Conservation (phyloP, 1,140 invertebrate genomes). For the Cyclargus thomasi region DNA sequence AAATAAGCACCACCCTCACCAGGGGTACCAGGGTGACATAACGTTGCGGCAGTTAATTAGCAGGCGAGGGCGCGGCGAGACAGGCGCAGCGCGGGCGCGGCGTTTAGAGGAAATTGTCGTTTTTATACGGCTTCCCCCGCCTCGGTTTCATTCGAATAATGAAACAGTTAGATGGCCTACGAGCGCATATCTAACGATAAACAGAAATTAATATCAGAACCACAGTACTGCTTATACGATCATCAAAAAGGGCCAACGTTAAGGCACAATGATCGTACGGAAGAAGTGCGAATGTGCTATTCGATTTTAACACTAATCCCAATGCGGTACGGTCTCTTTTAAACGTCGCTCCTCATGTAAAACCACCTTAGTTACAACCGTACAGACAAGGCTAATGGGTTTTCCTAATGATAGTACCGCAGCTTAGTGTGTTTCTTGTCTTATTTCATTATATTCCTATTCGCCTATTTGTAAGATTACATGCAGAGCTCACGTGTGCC, state of each 20-base stretch:
- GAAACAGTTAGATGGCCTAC: conserved; percentile 59
- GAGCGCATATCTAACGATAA: conserved; percentile 65
- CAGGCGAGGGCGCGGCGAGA: conserved; percentile 60
- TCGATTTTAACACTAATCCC: background rate
- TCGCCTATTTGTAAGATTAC: background rate
- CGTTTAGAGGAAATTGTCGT: conserved; percentile 73
- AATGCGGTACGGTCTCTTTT: conserved; percentile 8
- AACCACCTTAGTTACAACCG: conserved; percentile 17
- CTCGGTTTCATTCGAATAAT: conserved; percentile 55
- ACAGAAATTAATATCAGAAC: conserved; percentile 62
- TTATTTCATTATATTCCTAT: conserved; percentile 20
- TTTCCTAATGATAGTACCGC: conserved; percentile 30
- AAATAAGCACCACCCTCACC: conserved; percentile 52
- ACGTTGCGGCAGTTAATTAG: conserved; percentile 72
- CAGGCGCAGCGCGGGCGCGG: conserved; percentile 68
- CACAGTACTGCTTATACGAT: conserved; percentile 33
- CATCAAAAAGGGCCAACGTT: conserved; percentile 35
- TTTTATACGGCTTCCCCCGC: conserved; percentile 68
- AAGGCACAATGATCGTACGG: conserved; percentile 25
- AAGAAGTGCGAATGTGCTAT: conserved; percentile 8
- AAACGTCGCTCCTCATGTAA: background rate
- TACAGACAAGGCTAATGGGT: conserved; percentile 30
- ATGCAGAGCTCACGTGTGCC: background rate
- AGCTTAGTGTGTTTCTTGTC: conserved; percentile 23
- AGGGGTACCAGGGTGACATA: conserved; percentile 72